Base-by-base conservation (phyloP, 2,888 invertebrate species). In the Torymus aiolomorphi region DNA sequence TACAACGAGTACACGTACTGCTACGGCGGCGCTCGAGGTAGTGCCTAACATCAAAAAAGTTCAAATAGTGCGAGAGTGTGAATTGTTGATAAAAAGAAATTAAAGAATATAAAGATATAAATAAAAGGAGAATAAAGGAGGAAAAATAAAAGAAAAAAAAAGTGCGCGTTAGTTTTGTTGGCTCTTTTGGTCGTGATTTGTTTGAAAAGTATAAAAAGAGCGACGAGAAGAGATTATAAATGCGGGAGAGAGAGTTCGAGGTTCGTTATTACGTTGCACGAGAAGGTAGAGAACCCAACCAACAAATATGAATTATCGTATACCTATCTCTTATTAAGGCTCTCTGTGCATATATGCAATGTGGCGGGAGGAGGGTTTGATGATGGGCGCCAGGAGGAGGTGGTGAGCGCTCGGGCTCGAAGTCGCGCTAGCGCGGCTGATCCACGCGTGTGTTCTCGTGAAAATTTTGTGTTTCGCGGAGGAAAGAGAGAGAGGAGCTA, bases 1-100 rank as follows among this genome's bases (percentile, higher is more conserved):
- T 90, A 90, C 87, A 90, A 90, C 89, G 90, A 90, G 85, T 90
- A 90, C 86, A 89, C 90, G 76, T 90, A 90, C 83, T 90, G 90
- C 88, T 88, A 90, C 86, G 88, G 88, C 82, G 88, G 86, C 84
- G 88, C 88, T 86, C 88, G 89, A 88, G 89, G 89, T 89, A 88
- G 87, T 82, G 85, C 84, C 65, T 77, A 63, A 49, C 18, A 42
- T 54, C 80, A 76, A 70, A 24, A 71, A 78, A 72, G 13, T 62
- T 11, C 10, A 52, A 31, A 20, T 16, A 54, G 61, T 42, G 42
- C 61, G 61, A 24, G 63, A 63, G 63, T 5, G 11, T 63, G 11
- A 20, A 5, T 14, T 42, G n/a, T 42, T 42, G 31, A n/a, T n/a
- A n/a, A n/a, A 62, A 8, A 11, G 0, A n/a, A 3, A 42, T 20